Evolutionary conservation across 2,797 vertebrate species (phyloP).

Genomic region (Hylomyscus alleni): DNA sequence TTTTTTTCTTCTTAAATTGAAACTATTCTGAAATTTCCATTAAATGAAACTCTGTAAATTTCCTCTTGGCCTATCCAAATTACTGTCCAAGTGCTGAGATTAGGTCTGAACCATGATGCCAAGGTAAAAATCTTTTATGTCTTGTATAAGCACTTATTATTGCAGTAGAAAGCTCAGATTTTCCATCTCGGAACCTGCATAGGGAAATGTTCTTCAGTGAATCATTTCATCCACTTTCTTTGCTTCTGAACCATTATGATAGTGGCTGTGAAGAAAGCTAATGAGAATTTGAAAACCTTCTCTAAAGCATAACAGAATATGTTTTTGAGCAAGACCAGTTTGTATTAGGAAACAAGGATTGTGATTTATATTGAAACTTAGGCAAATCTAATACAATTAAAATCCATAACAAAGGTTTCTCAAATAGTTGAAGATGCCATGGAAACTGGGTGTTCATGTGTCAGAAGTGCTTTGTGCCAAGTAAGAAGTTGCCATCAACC

Average conservation of each 20-base stretch:
- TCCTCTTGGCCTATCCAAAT: background rate
- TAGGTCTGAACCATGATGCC: background rate
- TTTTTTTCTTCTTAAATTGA: background rate
- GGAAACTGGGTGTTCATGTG: background rate
- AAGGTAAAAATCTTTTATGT: background rate
- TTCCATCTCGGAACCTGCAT: background rate
- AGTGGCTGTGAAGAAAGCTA: background rate
- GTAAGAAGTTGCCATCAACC: background rate
- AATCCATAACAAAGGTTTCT: background rate
- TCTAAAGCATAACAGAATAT: background rate
- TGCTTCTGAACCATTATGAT: constrained; percentile 28
- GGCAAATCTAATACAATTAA: background rate
- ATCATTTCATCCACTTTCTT: constrained; percentile 30
- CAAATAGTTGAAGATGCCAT: background rate
- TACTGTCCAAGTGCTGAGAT: background rate
- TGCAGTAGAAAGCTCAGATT: constrained; percentile 31
- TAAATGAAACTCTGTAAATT: constrained; percentile 6
- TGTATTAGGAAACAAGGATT: background rate
- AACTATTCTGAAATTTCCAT: background rate
- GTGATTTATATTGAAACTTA: background rate
- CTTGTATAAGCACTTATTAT: constrained; percentile 29
- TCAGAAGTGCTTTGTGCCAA: background rate
- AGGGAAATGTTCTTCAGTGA: constrained; percentile 17
- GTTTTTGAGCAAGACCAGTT: background rate
- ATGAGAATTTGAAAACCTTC: background rate